Conservation (phyloP, 2,888 invertebrate species). For the Amaurobius ferox region DNA sequence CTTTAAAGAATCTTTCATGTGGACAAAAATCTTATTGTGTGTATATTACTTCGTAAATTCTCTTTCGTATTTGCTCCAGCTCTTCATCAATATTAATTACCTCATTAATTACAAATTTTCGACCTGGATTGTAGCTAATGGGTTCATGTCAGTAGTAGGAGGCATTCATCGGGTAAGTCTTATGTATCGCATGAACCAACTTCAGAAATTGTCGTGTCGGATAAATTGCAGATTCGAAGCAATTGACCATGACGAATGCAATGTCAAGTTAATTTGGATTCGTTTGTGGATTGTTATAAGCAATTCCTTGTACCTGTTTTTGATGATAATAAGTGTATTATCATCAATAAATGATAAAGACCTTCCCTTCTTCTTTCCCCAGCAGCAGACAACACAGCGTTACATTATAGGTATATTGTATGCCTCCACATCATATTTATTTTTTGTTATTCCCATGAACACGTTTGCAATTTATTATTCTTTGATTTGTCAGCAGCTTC, state of each 20-base stretch:
- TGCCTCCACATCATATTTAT: background rate
- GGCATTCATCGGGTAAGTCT: background rate
- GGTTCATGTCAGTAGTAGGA: too few relatives aligned
- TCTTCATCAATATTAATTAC: too few relatives aligned
- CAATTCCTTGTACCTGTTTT: background rate
- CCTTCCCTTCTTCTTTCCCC: too few relatives aligned
- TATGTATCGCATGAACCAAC: background rate
- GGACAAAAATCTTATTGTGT: too few relatives aligned
- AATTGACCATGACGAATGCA: background rate
- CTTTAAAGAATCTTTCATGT: too few relatives aligned
- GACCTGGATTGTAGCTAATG: too few relatives aligned
- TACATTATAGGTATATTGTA: background rate
- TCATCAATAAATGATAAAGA: background rate
- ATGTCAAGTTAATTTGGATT: background rate
- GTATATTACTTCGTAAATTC: too few relatives aligned
- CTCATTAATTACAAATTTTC: too few relatives aligned
- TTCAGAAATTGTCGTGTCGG: background rate
- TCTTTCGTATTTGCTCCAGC: too few relatives aligned
- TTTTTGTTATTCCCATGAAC: background rate
- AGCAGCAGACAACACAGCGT: too few relatives aligned
- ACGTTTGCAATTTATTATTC: conserved; percentile 1
- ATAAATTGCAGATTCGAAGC: background rate
- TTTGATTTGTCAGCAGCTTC: background rate
- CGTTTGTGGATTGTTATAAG: background rate
- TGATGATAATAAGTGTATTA: background rate